Base-by-base conservation (phyloP, 2,113 vertebrate genomes). In the Podarcis cretensis region DNA sequence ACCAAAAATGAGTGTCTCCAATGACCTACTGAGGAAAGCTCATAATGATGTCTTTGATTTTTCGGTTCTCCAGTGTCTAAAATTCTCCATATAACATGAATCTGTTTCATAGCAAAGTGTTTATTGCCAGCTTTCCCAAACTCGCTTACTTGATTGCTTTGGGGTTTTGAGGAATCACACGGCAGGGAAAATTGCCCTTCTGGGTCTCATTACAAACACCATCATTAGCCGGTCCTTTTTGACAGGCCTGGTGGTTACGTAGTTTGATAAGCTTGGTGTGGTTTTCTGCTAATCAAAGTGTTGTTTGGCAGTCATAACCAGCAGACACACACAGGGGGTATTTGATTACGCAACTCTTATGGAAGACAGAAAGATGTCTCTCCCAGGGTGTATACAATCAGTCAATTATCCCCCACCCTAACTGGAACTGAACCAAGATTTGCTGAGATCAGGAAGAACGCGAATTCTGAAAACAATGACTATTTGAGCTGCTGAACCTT, bases 141-240 rank as follows among this genome's bases (percentile, higher is more conserved):
- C 3, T 68, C 21, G 4, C 89, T 83, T 90, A 23, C 13, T 88
- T 90, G 59, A 80, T 20, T 71, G 74, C 82, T 82, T 89, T 90
- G 74, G 90, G 8, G 0, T 90, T 71, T 90, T 6, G 0, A 0
- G 2, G 18, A 65, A 87, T 74, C 10, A 66, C 35, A 84, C 74
- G 92, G 69, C 25, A 86, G 40, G 66, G 37, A 87, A 92, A 92
- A 90, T 79, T 43, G 43, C 43, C 43, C 43, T 43, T 43, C 43
- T 43, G 43, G 43, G 43, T 43, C 43, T 43, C 43, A 43, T 43
- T 83, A 89, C 0, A 88, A 94, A 92, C 76, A 30, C 5, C 92
- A 32, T 12, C 37, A 76, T 90, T 94, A 91, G 27, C 59, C 85
- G 10, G 13, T 86, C n/a, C 88, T 93, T 89, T 89, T 81, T 91